Evolutionary conservation across 2,113 vertebrate species (phyloP).

Genomic region (Oxyruncus cristatus): DNA sequence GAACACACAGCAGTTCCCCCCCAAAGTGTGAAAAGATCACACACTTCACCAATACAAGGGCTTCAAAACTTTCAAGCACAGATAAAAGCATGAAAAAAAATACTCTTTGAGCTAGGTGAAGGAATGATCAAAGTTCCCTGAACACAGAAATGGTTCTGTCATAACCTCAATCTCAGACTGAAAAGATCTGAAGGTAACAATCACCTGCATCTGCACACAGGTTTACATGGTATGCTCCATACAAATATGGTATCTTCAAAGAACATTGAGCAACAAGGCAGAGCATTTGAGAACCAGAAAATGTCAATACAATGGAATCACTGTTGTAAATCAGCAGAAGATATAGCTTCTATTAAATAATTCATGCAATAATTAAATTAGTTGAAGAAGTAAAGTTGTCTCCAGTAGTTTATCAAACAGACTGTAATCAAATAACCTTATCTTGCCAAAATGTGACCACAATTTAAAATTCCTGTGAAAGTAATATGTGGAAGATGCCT

Average conservation of each 20-base stretch:
- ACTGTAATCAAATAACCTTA: neutral
- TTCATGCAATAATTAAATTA: slow-evolving; percentile 7
- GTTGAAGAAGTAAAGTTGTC: neutral
- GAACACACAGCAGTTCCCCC: neutral
- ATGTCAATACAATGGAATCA: neutral
- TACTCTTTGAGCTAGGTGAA: slow-evolving; percentile 18
- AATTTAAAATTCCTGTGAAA: neutral
- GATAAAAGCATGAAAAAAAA: slow-evolving; percentile 4
- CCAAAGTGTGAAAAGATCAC: slow-evolving; percentile 16
- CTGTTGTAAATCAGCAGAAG: neutral
- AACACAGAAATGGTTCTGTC: slow-evolving; percentile 25
- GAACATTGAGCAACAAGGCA: neutral
- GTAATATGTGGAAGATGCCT: neutral
- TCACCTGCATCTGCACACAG: neutral
- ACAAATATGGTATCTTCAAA: neutral
- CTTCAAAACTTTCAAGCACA: slow-evolving; percentile 26
- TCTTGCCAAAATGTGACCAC: neutral
- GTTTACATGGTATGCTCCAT: neutral
- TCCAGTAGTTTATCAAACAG: neutral
- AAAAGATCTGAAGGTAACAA: slow-evolving; percentile 41
- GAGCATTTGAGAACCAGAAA: neutral
- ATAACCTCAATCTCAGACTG: slow-evolving; percentile 11
- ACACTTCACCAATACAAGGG: neutral
- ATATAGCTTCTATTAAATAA: slow-evolving; percentile 11
- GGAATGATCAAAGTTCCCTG: slow-evolving; percentile 54